Percentiles rank a stretch among this genome's conserved stretches.
Evolutionary conservation across 1,140 invertebrate genomes (phyloP).

Genomic region (Drosophila athabasca): DNA sequence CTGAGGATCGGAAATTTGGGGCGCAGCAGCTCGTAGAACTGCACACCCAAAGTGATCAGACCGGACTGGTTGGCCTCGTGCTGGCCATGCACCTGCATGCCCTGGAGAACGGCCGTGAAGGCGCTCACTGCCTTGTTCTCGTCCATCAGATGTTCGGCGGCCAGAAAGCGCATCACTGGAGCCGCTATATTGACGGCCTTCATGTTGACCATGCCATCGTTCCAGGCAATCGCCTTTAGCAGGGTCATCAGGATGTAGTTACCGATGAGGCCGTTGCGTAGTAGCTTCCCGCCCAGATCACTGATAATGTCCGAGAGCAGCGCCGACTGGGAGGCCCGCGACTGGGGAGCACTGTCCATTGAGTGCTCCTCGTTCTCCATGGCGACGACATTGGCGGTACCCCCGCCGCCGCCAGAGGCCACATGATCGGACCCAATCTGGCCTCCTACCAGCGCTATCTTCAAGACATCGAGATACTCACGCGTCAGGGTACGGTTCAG

Average conservation of each 20-base stretch:
- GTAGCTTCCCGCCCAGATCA: constrained; percentile 88
- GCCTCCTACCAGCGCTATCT: constrained; percentile 86
- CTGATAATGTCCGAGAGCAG: constrained; percentile 88
- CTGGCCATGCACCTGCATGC: constrained; percentile 91
- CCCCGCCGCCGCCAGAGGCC: constrained; percentile 48
- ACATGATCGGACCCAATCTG: constrained; percentile 74
- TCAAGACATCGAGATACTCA: constrained; percentile 93
- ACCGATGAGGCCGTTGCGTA: constrained; percentile 87
- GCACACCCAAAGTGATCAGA: constrained; percentile 83
- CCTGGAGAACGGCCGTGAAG: constrained; percentile 89
- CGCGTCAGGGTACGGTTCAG: constrained; percentile 92
- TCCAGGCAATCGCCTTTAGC: constrained; percentile 91
- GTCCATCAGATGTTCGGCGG: constrained; percentile 86
- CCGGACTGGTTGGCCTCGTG: constrained; percentile 89
- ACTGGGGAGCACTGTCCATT: constrained; percentile 85
- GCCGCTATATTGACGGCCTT: constrained; percentile 89
- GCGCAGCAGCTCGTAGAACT: constrained; percentile 92
- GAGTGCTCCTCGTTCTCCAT: constrained; percentile 89
- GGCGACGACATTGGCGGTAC: constrained; percentile 84
- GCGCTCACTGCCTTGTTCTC: constrained; percentile 88
- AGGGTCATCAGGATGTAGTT: constrained; percentile 87
- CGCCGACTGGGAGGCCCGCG: constrained; percentile 84
- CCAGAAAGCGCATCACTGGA: constrained; percentile 87
- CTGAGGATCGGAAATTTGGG: constrained; percentile 88
- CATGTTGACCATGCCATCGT: constrained; percentile 91